Evolutionary conservation across 2,797 vertebrate genomes (phyloP), one percentile per base, ranked within the genome.

Genomic region (Parambassis ranga): DNA sequence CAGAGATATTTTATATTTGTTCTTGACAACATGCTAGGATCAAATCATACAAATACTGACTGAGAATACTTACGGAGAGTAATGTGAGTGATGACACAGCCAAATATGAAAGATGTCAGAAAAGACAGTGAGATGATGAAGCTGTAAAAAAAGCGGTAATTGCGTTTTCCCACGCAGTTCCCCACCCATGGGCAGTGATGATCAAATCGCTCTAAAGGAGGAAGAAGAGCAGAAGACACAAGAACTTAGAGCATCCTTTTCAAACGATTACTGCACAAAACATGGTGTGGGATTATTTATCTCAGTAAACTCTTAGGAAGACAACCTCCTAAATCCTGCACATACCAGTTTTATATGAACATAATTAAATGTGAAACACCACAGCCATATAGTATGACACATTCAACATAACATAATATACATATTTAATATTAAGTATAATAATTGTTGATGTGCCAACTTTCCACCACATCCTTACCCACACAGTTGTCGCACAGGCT

Each of bases 161-260:
- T 98, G 65, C 96, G 94, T 77, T 92, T 98, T 37, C 97, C 97
- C 57, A 98, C 96, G 19, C 97, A 98, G 91, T 98, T 98, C 37
- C 97, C 96, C 52, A 98, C 96, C 97, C 97, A 98, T 10, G 97
- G 97, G 77, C 97, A 98, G 86, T 98, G 97, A 76, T 98, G 97
- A 52, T 98, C 97, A 37, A 98, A 98, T 6, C 96, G 92, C 65
- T 98, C 97, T 98, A 91, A 6, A 74, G 33, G 15, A 1, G 3
- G 6, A 0, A 5, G n/a, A n/a, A 24, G 18, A 20, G 33, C 15
- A 19, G 7, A n/a, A 30, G 9, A n/a, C n/a, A n/a, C n/a, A n/a
- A n/a, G n/a, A n/a, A n/a, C n/a, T n/a, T n/a, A n/a, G n/a, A n/a
- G n/a, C n/a, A n/a, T n/a, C n/a, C n/a, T n/a, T n/a, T n/a, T n/a